Base-by-base conservation (phyloP, 2,113 vertebrate species). In the Otis tarda region DNA sequence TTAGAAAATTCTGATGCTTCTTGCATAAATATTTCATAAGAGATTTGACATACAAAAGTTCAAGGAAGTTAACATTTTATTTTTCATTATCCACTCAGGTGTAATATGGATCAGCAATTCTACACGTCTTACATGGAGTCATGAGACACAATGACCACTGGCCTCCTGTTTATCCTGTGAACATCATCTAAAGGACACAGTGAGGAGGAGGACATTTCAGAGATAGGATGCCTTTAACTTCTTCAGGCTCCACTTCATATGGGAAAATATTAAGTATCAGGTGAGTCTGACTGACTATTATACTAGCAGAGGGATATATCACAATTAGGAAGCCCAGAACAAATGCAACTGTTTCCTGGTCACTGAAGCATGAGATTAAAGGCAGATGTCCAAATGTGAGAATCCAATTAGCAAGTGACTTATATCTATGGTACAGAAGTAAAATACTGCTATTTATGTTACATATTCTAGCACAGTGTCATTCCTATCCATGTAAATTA, bases 331-430 rank as follows among this genome's bases (percentile, higher is more conserved):
- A 97, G 83, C 77, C 52, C 39, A 65, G 77, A 95, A 79, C 8
- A 93, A 97, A 95, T 82, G 82, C 74, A 80, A 50, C 65, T 91
- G 67, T 80, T 95, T 94, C 93, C 60, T 80, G 83, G 64, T 95
- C 73, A 96, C 41, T 69, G 95, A 97, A 96, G 93, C 92, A 76
- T 80, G 78, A 83, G 89, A 97, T 94, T 95, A 87, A 96, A 94
- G 50, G 57, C 87, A 94, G 85, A 93, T 79, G 91, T 93, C 78
- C 73, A 87, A 94, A 95, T 93, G 39, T 83, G 82, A 91, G 87
- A 80, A 79, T 86, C 49, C 70, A 97, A 93, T 97, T 97, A 98
- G 64, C 56, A 89, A 83, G 55, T 97, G 86, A 96, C 83, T 97
- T 96, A 94, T 75, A 57, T 76, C 33, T 84, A 47, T 56, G 31